Base-by-base conservation (phyloP, 2,113 vertebrate species). In the Ammodytes dubius region DNA sequence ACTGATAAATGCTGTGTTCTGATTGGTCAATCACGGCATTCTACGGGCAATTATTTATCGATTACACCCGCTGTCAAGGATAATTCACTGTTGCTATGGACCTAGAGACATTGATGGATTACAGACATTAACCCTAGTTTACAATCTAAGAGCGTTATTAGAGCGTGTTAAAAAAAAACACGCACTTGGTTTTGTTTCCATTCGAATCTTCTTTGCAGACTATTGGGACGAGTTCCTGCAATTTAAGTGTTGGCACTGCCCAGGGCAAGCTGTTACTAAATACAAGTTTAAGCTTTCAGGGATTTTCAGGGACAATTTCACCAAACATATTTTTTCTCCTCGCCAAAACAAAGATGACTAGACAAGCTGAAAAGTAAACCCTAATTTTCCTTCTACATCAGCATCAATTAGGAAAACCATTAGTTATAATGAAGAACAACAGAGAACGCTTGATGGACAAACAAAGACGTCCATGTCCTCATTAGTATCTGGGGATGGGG, bases 81-180 rank as follows among this genome's bases (percentile, higher is more conserved):
- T 27, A 27, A 27, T 27, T 27, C 27, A 27, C 27, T 27, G 27
- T 27, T 27, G 27, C 27, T 27, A 27, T 27, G 27, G 27, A 27
- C 27, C 27, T 27, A 27, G 1, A 27, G 27, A 27, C 27, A 27
- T 27, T 27, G 27, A 27, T 27, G 27, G 27, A 27, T 27, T 27
- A 27, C 27, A 27, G 27, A 27, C 27, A 27, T 27, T 27, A 27
- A 27, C 27, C 27, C 27, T 27, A 27, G 27, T 27, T 1, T 1
- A 27, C 27, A 27, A 60, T 79, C 40, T 2, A 63, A 77, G 52
- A 67, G 19, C 74, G 3, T 46, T 65, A 56, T 49, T 17, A 58
- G 15, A 53, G 61, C 3, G 2, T 63, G 54, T 77, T 27, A 27
- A 27, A 4, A n/a, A 77, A 66, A 70, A 57, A 57, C 3, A 53